phyloP scores from a whole-genome alignment of 1,140 invertebrate genomes.

The Pinna nobilis region DNA sequence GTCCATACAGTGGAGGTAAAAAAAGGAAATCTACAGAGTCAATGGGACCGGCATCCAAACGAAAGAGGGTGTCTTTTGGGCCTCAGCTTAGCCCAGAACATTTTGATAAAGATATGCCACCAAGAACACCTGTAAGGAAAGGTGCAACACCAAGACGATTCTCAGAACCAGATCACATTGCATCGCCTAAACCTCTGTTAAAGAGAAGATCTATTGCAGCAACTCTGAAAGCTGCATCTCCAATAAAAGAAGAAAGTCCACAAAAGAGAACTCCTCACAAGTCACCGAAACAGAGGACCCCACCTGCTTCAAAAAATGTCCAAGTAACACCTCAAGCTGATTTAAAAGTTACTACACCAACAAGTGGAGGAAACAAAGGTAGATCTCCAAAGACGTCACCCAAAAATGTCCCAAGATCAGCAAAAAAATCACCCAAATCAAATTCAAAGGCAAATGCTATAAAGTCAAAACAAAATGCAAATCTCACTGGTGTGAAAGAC shows the following conservation, averaged over 20 bases:
- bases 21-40: conserved; percentile 57
- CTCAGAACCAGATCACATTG: conserved; percentile 27
- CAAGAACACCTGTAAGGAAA: conserved; percentile 74
- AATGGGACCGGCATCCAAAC: conserved; percentile 50
- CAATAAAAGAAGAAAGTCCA: conserved; percentile 31
- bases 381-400: conserved; percentile 4
- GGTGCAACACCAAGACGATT: conserved; percentile 66
- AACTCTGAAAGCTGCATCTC: conserved; percentile 30
- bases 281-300: conserved; percentile 22
- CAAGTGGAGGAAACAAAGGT: conserved; percentile 12
- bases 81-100: conserved; percentile 75
- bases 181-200: conserved; percentile 40
- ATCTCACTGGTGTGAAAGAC: conserved; percentile 37
- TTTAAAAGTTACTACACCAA: conserved; percentile 14
- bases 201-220: conserved; percentile 49
- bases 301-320: not conserved
- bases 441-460: conserved; percentile 2
- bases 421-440: conserved; percentile 23
- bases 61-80: conserved; percentile 75
- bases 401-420: not conserved
- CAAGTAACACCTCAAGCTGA: not conserved
- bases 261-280: conserved; percentile 14
- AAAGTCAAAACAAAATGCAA: conserved; percentile 8
- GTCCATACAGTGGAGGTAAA: conserved; percentile 14
- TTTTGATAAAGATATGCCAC: conserved; percentile 74